Evolutionary conservation across 2,888 invertebrate genomes (phyloP), one percentile per base, ranked within the genome.

Genomic region (Strigamia transsilvanica): DNA sequence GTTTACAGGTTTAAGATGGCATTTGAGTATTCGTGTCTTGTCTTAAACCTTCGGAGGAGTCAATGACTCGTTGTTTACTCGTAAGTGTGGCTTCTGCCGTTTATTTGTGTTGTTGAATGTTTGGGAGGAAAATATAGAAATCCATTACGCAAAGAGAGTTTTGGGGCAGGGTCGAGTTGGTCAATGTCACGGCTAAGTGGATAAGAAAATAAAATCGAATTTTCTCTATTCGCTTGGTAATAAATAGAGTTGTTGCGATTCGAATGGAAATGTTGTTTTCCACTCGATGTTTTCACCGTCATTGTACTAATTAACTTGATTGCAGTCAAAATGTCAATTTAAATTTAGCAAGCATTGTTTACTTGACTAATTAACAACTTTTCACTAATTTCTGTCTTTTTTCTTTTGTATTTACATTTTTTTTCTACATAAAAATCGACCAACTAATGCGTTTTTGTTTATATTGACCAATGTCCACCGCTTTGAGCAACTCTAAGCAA

Each of bases 51-150:
- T 56, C 18, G 10, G 7, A 56, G n/a, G 56, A 56, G 56, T 56
- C 56, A 56, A 56, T 56, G 56, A 56, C 56, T 56, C 56, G 56
- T 56, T 56, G 56, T 56, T 56, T 56, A 56, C 56, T 18, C 21
- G 56, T 18, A 18, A 2, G 2, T 56, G 21, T 15, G 56, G 38
- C 38, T 38, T 2, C 56, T 18, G 21, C 56, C n/a, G 21, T 56
- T 18, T 56, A 56, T 56, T 56, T 56, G 56, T 56, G 56, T 21
- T 56, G 18, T 56, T 4, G n/a, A 56, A 18, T 18, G 56, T 56
- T 18, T 18, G 56, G 18, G 18, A 18, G 21, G 18, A 9, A 56
- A n/a, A 38, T 38, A 38, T 10, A 10, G 6, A 56, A 56, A 18
- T 18, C n/a, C 10, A 56, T 18, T n/a, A 18, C 15, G 56, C 21